phyloP scores from a whole-genome alignment of 2,113 vertebrate species.

The Hemiprocne comata region DNA sequence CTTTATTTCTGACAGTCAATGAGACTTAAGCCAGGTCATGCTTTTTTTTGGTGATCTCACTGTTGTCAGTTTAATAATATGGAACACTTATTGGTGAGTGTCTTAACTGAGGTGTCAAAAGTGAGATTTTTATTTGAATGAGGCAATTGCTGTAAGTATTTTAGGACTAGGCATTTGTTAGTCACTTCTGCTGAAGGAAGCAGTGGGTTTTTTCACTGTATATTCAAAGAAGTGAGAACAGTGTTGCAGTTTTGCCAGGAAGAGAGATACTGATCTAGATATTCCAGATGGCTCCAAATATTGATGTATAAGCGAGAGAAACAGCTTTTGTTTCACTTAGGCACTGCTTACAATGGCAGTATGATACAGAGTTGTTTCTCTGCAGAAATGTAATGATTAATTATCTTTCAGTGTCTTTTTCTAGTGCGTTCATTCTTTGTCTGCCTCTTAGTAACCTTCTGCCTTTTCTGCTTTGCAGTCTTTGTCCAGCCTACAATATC shows the following conservation, averaged over 20 bases:
- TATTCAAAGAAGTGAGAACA: background rate
- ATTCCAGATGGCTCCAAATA: background rate
- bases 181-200: background rate
- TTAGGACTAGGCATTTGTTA: background rate
- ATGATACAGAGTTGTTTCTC: background rate
- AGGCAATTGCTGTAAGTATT: background rate
- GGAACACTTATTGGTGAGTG: background rate
- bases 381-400: background rate
- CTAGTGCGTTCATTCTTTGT: background rate
- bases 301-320: background rate
- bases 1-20: background rate
- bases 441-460: background rate
- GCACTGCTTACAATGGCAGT: background rate
- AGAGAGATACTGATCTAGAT: background rate
- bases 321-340: background rate
- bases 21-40: background rate
- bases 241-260: background rate
- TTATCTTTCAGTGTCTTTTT: background rate
- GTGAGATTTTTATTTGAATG: background rate
- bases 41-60: background rate
- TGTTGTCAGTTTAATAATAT: background rate
- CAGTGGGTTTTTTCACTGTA: rapidly evolving
- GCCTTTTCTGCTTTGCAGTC: slow-evolving; percentile 68
- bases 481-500: slow-evolving; percentile 91
- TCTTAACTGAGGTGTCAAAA: background rate